Percentiles rank a stretch among this genome's conserved stretches.
Conservation (phyloP, 2,888 invertebrate species). For the Alviniconcha strummeri region DNA sequence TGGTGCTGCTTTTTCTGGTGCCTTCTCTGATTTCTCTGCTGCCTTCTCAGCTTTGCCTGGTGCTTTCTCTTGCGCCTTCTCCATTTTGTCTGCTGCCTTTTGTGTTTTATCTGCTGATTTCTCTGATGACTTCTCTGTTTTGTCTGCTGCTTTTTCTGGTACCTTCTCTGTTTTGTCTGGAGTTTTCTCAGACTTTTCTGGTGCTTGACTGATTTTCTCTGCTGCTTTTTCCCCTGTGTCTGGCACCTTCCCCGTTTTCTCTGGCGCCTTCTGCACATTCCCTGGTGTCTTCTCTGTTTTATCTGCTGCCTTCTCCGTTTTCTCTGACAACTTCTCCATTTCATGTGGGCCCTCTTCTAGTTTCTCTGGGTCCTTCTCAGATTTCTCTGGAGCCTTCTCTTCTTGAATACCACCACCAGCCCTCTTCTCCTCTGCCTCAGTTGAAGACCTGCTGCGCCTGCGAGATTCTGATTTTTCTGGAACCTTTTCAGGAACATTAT, state of each 20-base stretch:
- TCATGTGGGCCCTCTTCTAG: neutral
- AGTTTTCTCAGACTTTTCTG: constrained; percentile 10
- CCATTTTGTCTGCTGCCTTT: neutral
- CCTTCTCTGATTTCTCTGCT: constrained; percentile 3
- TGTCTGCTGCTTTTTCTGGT: constrained; percentile 8
- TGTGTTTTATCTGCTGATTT: constrained; percentile 16
- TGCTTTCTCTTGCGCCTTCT: too few relatives aligned
- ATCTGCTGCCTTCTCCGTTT: neutral
- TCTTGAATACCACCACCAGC: neutral
- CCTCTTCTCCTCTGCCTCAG: constrained; percentile 31
- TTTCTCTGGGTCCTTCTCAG: constrained; percentile 11
- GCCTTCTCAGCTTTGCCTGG: neutral
- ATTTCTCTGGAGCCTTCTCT: constrained; percentile 23
- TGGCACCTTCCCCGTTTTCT: neutral
- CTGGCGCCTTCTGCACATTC: neutral
- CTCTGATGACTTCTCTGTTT: neutral
- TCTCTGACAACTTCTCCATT: neutral
- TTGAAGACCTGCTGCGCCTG: too few relatives aligned
- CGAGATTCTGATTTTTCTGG: too few relatives aligned
- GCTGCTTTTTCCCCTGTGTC: neutral
- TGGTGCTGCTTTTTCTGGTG: neutral
- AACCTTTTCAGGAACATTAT: too few relatives aligned
- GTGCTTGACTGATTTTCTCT: constrained; percentile 10
- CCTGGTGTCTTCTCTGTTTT: neutral
- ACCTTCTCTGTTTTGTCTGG: constrained; percentile 9